Percentiles rank a stretch among this genome's conserved stretches.
Conservation (phyloP, 2,113 vertebrate species). For the Nanorana parkeri region DNA sequence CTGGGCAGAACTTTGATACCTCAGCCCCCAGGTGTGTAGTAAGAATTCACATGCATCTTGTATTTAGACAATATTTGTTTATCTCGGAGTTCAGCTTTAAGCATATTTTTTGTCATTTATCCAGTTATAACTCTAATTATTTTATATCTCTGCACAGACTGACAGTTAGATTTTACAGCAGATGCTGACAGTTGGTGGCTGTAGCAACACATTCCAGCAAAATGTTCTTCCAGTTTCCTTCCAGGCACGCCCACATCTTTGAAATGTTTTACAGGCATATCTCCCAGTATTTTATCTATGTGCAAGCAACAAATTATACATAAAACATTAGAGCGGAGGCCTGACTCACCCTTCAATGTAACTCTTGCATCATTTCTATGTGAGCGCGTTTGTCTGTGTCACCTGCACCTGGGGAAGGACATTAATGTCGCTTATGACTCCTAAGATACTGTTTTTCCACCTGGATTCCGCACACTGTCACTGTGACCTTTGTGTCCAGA, state of each 20-base stretch:
- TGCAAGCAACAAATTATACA: constrained; percentile 7
- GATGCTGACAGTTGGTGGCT: constrained; percentile 23
- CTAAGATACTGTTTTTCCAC: background rate
- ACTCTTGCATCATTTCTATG: constrained; percentile 28
- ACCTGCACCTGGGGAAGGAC: constrained; percentile 16
- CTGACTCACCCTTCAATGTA: constrained; percentile 15
- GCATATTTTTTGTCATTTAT: background rate
- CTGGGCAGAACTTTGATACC: too few relatives aligned
- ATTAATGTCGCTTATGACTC: background rate
- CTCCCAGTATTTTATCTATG: constrained; percentile 20
- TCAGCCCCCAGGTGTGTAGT: too few relatives aligned
- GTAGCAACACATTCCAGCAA: constrained; percentile 28
- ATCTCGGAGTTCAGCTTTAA: too few relatives aligned
- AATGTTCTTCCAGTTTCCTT: constrained; percentile 45
- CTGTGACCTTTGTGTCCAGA: background rate
- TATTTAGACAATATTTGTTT: too few relatives aligned
- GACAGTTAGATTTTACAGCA: constrained; percentile 32
- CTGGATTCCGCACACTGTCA: background rate
- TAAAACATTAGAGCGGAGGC: background rate
- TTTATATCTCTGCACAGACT: constrained; percentile 2
- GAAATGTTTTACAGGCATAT: constrained; percentile 18
- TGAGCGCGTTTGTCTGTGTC: background rate
- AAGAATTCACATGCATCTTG: too few relatives aligned
- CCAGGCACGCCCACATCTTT: constrained; percentile 30
- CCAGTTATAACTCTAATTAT: background rate